Base-by-base conservation (phyloP, 2,797 vertebrate species). In the Danionella dracula region DNA sequence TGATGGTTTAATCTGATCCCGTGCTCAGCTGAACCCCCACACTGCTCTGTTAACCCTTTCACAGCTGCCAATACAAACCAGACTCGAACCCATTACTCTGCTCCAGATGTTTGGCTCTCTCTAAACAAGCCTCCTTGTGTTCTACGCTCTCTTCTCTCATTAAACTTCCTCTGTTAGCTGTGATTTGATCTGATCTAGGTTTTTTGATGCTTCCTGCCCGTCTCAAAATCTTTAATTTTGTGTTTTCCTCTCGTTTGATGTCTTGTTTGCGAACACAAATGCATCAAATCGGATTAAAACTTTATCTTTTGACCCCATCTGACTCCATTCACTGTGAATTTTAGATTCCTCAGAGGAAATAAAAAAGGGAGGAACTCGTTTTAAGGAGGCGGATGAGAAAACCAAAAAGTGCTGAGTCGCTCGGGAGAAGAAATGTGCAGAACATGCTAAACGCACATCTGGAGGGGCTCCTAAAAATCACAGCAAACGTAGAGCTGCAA, bases 271-370 rank as follows among this genome's bases (percentile, higher is more conserved):
- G 55, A 2, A 4, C 7, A 31, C 17, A 13, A 6, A 8, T 34
- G 35, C 41, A 31, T n/a, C n/a, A n/a, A n/a, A n/a, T n/a, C n/a
- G n/a, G n/a, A n/a, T n/a, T n/a, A n/a, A n/a, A n/a, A n/a, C n/a
- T n/a, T n/a, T n/a, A n/a, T n/a, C n/a, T n/a, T n/a, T n/a, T n/a
- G n/a, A n/a, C n/a, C n/a, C n/a, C n/a, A n/a, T n/a, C n/a, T n/a
- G n/a, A n/a, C 65, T 12, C 70, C 49, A 12, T 53, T n/a, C 27
- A 55, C 62, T 19, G 70, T 54, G 41, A 61, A 51, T 58, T 58
- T 53, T 50, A 64, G 66, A 70, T 72, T 79, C 63, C 66, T 76
- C 53, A 73, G 78, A 79, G 73, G 76, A 66, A 81, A 40, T 78
- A 80, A 35, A 57, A 55, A n/a, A 32, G 56, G 48, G 42, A 46